Evolutionary conservation across 1,140 invertebrate species (phyloP).

Genomic region (Aphaenogaster floridana): DNA sequence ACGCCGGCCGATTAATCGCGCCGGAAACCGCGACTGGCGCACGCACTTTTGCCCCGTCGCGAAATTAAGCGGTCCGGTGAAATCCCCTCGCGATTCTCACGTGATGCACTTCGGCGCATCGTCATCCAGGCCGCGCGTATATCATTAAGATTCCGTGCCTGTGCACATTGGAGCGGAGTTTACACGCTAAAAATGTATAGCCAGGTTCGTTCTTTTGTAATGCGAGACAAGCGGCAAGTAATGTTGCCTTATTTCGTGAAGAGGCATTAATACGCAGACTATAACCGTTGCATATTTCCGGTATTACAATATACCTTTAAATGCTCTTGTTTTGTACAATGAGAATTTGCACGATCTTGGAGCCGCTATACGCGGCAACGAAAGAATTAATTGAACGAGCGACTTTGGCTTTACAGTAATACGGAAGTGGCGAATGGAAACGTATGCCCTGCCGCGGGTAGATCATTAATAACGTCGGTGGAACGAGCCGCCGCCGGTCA

Average conservation of each 20-base stretch:
- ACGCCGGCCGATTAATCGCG: constrained; percentile 70
- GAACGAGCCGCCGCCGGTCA: constrained; percentile 56
- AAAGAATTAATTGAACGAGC: constrained; percentile 70
- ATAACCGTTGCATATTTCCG: background rate
- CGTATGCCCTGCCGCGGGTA: constrained; percentile 55
- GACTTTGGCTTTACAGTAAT: constrained; percentile 74
- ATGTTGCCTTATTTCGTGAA: background rate
- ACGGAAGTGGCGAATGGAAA: constrained; percentile 71
- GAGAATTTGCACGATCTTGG: background rate
- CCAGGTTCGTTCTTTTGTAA: background rate
- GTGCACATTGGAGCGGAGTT: background rate
- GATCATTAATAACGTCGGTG: constrained; percentile 65
- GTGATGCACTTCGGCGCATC: constrained; percentile 40
- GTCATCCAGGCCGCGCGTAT: constrained; percentile 22
- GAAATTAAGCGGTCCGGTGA: constrained; percentile 29
- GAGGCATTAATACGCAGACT: constrained; percentile 8
- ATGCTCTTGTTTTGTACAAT: constrained; percentile 16
- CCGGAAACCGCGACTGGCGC: constrained; percentile 55
- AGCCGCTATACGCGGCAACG: constrained; percentile 63
- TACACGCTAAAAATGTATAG: constrained; percentile 8
- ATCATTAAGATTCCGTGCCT: background rate
- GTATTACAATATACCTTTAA: background rate
- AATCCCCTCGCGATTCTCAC: constrained; percentile 12
- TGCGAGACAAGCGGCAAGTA: background rate
- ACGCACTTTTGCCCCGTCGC: constrained; percentile 36